Base-by-base conservation (phyloP, 2,797 vertebrate genomes). In the Sparidentex hasta region DNA sequence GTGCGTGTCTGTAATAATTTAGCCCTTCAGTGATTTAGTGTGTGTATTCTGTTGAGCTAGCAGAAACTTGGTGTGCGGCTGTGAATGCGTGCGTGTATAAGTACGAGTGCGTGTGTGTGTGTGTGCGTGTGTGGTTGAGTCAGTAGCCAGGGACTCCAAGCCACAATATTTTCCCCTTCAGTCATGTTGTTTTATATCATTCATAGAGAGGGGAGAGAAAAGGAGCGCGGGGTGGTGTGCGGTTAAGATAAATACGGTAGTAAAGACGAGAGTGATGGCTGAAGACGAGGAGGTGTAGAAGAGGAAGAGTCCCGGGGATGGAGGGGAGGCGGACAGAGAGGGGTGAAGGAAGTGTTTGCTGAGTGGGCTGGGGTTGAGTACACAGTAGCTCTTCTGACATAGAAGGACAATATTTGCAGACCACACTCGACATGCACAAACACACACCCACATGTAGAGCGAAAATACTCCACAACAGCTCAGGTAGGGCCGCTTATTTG, bases 391-490 rank as follows among this genome's bases (percentile, higher is more conserved):
- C 82, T 48, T 85, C 90, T 92, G 92, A 94, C 92, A 89, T 66
- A 81, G 81, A 92, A 85, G 82, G 89, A 92, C 92, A 94, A 94
- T 94, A 93, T 94, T 94, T 94, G 83, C 89, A 66, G 78, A 86
- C 87, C 87, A 85, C 86, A 85, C 90, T 87, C 81, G 80, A 95
- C 95, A 91, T 93, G 94, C 96, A 92, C 89, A 90, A 90, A 93
- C 84, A 90, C 88, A 88, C 87, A 78, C 91, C 70, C 86, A 90
- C 83, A 89, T 67, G 77, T 78, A 83, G 61, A 51, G 82, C 58
- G 55, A 57, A 85, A 86, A 81, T 62, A 71, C 47, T 79, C 62
- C 62, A 38, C 44, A 20, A 65, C 64, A 38, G 52, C 80, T 11
- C 20, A 63, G 67, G 71, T 50, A 54, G 55, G 25, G 67, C 41